phyloP scores from a whole-genome alignment of 2,888 invertebrate species.

The Troides oblongomaculatus region DNA sequence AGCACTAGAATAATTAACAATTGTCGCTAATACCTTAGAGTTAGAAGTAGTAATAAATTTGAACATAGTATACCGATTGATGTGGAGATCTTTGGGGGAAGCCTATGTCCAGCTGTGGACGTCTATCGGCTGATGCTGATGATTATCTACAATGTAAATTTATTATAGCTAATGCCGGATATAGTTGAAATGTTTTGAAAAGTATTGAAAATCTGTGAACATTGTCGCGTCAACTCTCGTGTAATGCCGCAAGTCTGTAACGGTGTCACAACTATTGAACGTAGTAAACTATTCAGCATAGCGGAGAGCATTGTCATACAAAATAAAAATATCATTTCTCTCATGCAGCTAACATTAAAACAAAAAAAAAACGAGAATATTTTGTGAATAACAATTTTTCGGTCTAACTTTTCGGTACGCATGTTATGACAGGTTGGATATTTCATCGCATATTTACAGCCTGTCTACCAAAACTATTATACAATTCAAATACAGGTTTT shows the following conservation, averaged over 20 bases:
- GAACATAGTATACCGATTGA: too few species aligned
- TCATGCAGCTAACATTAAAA: neutral
- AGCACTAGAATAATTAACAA: too few species aligned
- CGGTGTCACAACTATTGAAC: neutral
- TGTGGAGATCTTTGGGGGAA: too few species aligned
- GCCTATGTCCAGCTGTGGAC: too few species aligned
- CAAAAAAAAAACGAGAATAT: neutral
- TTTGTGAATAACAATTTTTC: constrained; percentile 2
- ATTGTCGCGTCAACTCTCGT: neutral
- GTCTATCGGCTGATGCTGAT: too few species aligned
- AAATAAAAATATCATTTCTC: constrained; percentile 1
- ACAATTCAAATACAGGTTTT: neutral
- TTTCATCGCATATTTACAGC: constrained; percentile 1
- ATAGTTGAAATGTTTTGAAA: neutral
- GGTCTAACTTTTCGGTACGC: neutral
- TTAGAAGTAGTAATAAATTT: too few species aligned
- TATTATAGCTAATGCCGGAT: too few species aligned
- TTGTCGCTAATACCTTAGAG: too few species aligned
- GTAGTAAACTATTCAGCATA: neutral
- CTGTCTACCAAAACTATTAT: neutral
- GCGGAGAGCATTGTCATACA: neutral
- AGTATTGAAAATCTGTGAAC: neutral
- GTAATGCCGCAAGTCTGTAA: neutral
- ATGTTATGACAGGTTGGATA: constrained; percentile 1
- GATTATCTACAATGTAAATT: too few species aligned